These are phyloP conservation scores for Polypedilum vanderplanki DNA, from an alignment of 1,140 invertebrate species.

Conservation along the genomic window DNA sequence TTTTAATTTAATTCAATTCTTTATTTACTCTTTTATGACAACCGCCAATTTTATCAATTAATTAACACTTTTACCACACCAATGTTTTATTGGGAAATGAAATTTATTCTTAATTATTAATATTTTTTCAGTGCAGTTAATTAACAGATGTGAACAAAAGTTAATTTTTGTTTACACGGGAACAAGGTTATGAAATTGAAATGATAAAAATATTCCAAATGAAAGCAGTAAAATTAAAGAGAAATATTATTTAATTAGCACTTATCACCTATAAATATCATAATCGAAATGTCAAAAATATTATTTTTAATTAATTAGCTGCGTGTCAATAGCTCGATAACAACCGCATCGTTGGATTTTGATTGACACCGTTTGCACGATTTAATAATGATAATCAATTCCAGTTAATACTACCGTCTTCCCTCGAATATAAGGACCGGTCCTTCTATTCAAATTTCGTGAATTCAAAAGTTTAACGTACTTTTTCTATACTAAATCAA, in stretches of 20 bases:
- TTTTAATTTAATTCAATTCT: too few species aligned
- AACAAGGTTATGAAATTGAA: too few species aligned
- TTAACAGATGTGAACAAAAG: background rate
- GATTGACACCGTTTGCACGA: constrained; percentile 3
- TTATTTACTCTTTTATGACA: background rate
- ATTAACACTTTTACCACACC: background rate
- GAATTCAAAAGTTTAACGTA: too few species aligned
- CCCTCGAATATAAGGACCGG: too few species aligned
- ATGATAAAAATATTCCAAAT: too few species aligned
- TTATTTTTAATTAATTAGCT: constrained; percentile 20
- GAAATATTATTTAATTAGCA: too few species aligned
- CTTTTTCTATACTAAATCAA: too few species aligned
- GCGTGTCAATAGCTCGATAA: background rate
- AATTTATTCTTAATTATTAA: background rate
- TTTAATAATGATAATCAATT: constrained; percentile 15
- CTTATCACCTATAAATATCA: too few species aligned
- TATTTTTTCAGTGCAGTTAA: background rate
- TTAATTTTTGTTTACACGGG: too few species aligned
- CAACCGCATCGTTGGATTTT: background rate
- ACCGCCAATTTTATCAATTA: constrained; percentile 9
- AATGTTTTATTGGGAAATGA: background rate
- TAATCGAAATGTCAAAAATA: background rate
- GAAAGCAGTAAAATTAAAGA: too few species aligned
- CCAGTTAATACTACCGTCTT: background rate
- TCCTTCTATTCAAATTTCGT: too few species aligned